Evolutionary conservation across 1,140 invertebrate genomes (phyloP).

Genomic region (Drepana arcuata): DNA sequence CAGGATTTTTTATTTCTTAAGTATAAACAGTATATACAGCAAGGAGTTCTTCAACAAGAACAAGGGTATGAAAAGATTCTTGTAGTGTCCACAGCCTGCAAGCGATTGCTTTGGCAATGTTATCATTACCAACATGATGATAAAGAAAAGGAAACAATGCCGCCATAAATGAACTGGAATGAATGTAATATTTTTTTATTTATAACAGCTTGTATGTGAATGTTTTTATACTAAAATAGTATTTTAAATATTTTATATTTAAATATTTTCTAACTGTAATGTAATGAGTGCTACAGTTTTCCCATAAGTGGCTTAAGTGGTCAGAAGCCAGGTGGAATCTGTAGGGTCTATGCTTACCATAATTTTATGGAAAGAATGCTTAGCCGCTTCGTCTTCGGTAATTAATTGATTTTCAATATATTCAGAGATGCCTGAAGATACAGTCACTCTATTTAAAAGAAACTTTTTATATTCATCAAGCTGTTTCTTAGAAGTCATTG

Average conservation of each 20-base stretch:
- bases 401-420: slow-evolving; percentile 34
- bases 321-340: no score
- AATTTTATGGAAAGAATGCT: slow-evolving; percentile 53
- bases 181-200: neutral
- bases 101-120: neutral
- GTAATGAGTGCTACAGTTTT: neutral
- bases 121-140: no score
- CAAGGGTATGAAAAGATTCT: neutral
- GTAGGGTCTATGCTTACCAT: slow-evolving; percentile 28
- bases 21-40: neutral
- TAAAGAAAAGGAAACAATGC: neutral
- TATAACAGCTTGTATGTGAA: neutral
- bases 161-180: no score
- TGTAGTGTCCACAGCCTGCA: neutral
- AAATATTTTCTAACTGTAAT: neutral
- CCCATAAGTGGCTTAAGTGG: neutral
- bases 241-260: neutral
- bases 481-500: slow-evolving; percentile 13
- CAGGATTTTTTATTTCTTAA: no score
- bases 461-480: slow-evolving; percentile 33
- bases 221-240: neutral
- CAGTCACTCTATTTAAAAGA: slow-evolving; percentile 34
- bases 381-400: slow-evolving; percentile 29
- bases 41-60: slow-evolving; percentile 6
- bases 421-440: slow-evolving; percentile 15